These are phyloP conservation scores for Orycteropus afer DNA, from an alignment of 2,113 vertebrate species.

Conservation along the genomic window DNA sequence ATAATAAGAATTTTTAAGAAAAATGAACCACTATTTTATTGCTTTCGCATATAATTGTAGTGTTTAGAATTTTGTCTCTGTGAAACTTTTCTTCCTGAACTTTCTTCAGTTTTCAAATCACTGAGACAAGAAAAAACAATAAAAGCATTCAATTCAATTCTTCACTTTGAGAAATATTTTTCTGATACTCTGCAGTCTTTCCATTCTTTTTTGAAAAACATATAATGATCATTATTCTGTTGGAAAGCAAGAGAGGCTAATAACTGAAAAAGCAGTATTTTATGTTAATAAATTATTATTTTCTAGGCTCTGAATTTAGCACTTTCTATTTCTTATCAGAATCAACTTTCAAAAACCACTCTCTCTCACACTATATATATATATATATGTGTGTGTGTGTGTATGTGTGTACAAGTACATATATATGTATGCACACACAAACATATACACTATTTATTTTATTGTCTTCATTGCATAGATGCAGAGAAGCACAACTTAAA, in stretches of 20 bases:
- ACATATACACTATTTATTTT: too few species aligned
- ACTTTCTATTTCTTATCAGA: neutral
- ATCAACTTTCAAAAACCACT: neutral
- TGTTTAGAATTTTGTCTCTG: neutral
- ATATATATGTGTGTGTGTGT: neutral
- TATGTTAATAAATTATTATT: conserved; percentile 25
- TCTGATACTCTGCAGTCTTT: neutral
- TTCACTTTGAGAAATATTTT: neutral
- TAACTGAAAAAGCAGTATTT: neutral
- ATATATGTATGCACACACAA: neutral
- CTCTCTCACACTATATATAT: neutral
- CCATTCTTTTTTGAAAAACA: neutral
- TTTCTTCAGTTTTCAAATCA: neutral
- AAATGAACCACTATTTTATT: neutral
- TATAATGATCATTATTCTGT: neutral
- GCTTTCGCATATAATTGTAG: neutral
- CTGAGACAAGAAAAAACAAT: neutral
- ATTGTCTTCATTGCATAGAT: neutral
- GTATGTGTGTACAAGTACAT: neutral
- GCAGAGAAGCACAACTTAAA: neutral
- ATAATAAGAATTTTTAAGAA: neutral
- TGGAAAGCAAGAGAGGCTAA: neutral
- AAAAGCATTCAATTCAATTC: neutral
- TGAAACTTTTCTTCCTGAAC: neutral
- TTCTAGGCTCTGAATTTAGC: neutral